Base-by-base conservation (phyloP, 92 coral and sea anemone genomes). In the Zoanthus solanderi region DNA sequence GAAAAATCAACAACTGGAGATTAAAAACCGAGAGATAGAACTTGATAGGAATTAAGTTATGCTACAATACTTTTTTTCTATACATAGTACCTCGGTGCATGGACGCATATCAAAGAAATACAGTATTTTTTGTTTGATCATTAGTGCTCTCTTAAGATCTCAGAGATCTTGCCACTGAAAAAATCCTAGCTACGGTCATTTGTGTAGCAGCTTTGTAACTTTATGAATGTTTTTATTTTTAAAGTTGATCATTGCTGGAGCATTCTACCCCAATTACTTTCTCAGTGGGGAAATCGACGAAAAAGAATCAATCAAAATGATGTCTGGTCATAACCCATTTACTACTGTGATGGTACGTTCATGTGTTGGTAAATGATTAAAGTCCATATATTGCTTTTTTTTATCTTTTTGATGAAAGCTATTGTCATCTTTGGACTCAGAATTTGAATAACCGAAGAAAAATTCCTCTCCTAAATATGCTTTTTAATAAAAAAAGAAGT, bases 301-400 rank as follows among this genome's bases (percentile, higher is more conserved):
- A 84, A 92, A 91, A 80, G 99, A 97, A 50, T 95, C 94, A 4
- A 83, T 86, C 67, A 97, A 94, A 83, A 86, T 76, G 73, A 97
- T 97, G 99, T 97, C 99, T 65, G 99, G 99, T n/a, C 98, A 97
- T 78, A 98, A 93, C 57, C 97, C 99, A 14, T 95, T 92, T 79
- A 85, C 95, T 56, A 97, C 99, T 0, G 99, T 97, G 32, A 93
- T 97, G 95, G 99, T 97, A 88, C n/a, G 96, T 79, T 32, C 18
- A 54, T 6, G 53, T 63, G 69, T 63, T 17, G 56, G 56, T 11
- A 50, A 50, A 6, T 63, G 69, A 3, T 37, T 37, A 1, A 37
- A 37, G 2, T 37, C 42, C 42, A 2, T 37, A 4, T 37, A 37
- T 37, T 2, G 42, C 42, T 37, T 37, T 37, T 37, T 28, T 63